These are phyloP conservation scores for Labroides dimidiatus DNA, from an alignment of 2,797 vertebrate genomes.

Conservation along the genomic window DNA sequence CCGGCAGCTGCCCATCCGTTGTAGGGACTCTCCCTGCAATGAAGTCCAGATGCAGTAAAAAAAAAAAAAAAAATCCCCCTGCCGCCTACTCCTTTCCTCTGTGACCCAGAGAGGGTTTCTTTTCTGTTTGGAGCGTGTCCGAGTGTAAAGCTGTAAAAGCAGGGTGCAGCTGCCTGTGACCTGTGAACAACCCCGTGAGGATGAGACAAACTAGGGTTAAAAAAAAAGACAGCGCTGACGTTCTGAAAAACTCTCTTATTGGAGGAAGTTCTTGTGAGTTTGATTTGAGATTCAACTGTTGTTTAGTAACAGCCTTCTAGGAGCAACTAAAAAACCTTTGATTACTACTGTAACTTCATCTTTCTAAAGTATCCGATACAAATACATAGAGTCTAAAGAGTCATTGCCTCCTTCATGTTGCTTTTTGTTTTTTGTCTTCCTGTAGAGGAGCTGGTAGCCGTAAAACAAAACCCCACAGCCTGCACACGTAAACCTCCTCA, in stretches of 20 bases:
- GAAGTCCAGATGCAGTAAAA: constrained; percentile 81
- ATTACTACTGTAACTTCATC: constrained; percentile 1
- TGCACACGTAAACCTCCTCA: neutral
- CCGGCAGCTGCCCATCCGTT: constrained; percentile 78
- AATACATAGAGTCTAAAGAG: constrained; percentile 14
- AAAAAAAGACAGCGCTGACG: constrained; percentile 38
- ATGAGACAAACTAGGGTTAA: constrained; percentile 61
- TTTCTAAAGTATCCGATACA: neutral
- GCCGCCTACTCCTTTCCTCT: constrained; percentile 63
- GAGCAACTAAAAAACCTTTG: constrained; percentile 19
- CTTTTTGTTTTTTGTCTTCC: constrained; percentile 24
- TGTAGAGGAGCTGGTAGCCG: constrained; percentile 15
- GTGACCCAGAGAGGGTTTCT: constrained; percentile 55
- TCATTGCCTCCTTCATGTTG: constrained; percentile 38
- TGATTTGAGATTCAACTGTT: constrained; percentile 31
- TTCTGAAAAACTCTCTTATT: constrained; percentile 32
- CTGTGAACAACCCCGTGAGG: constrained; percentile 71
- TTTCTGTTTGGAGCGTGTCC: constrained; percentile 51
- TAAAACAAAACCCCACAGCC: constrained; percentile 78
- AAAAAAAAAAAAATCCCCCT: constrained; percentile 37
- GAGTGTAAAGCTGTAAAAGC: constrained; percentile 70
- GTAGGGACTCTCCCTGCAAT: constrained; percentile 84
- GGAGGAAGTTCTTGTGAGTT: constrained; percentile 31
- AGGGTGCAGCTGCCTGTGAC: constrained; percentile 73
- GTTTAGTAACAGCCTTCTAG: constrained; percentile 10